Percentiles rank a stretch among this genome's conserved stretches.
These are phyloP conservation scores for Crepidodera aurea DNA, from an alignment of 2,888 invertebrate species.

Conservation along the genomic window DNA sequence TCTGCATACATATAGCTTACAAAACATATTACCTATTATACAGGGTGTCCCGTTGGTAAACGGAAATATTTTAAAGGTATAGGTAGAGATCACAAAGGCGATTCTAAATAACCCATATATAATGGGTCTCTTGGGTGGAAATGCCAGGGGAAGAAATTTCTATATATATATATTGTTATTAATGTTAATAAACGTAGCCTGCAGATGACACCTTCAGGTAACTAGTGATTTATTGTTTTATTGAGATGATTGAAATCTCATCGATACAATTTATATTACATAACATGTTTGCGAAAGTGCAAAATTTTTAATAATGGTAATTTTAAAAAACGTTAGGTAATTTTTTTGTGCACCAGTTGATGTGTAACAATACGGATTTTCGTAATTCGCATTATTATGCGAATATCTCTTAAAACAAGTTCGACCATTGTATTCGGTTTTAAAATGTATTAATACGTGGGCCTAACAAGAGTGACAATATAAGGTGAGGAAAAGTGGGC, in stretches of 20 bases:
- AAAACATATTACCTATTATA: no score
- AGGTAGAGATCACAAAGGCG: no score
- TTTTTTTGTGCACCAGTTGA: not conserved
- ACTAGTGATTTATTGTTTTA: no score
- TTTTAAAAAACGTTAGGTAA: conserved; percentile 2
- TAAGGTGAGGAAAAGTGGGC: conserved; percentile 1
- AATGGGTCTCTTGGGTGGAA: no score
- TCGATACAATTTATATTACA: not conserved
- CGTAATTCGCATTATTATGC: not conserved
- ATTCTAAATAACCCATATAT: no score
- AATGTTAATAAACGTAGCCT: no score
- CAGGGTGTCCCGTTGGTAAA: no score
- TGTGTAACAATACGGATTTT: conserved; percentile 3
- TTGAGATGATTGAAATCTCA: not conserved
- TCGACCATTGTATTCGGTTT: not conserved
- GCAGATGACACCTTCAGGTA: no score
- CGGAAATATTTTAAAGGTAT: no score
- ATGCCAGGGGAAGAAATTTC: no score
- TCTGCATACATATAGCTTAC: no score
- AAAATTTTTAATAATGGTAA: conserved; percentile 3
- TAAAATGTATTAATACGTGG: not conserved
- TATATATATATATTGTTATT: no score
- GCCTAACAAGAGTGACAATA: not conserved
- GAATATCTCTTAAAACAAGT: conserved; percentile 1
- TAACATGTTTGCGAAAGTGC: not conserved